Conservation (phyloP, 1,140 invertebrate species). For the Sweltsa coloradensis region DNA sequence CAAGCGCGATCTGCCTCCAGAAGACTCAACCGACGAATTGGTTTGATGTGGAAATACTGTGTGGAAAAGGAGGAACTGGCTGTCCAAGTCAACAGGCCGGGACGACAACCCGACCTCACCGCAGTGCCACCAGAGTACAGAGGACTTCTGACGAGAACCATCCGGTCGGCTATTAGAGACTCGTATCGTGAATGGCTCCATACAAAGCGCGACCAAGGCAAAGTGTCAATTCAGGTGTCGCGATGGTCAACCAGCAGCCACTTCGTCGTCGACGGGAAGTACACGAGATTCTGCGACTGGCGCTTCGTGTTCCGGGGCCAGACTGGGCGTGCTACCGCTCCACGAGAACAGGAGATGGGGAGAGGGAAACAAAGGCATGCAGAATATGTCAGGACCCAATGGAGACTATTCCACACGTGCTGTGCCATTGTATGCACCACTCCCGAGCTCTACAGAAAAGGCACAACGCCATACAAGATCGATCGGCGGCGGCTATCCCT, state of each 20-base stretch:
- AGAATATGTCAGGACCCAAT: slow-evolving; percentile 17
- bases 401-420: slow-evolving; percentile 19
- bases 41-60: background rate
- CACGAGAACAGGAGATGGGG: slow-evolving; percentile 16
- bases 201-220: background rate
- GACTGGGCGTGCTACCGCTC: slow-evolving; percentile 24
- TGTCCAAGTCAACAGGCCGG: background rate
- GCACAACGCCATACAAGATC: background rate
- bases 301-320: slow-evolving; percentile 28
- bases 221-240: background rate
- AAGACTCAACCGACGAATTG: background rate
- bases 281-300: slow-evolving; percentile 27
- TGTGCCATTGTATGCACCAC: background rate
- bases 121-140: background rate
- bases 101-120: background rate
- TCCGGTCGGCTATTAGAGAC: background rate
- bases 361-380: slow-evolving; percentile 18
- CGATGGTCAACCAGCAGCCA: slow-evolving; percentile 14
- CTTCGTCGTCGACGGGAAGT: slow-evolving; percentile 20
- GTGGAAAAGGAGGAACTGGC: background rate
- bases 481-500: no score
- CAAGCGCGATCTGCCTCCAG: background rate
- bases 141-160: background rate
- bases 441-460: background rate
- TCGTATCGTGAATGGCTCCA: background rate